Conservation (phyloP, 2,888 invertebrate species). For the Amitus sp. region DNA sequence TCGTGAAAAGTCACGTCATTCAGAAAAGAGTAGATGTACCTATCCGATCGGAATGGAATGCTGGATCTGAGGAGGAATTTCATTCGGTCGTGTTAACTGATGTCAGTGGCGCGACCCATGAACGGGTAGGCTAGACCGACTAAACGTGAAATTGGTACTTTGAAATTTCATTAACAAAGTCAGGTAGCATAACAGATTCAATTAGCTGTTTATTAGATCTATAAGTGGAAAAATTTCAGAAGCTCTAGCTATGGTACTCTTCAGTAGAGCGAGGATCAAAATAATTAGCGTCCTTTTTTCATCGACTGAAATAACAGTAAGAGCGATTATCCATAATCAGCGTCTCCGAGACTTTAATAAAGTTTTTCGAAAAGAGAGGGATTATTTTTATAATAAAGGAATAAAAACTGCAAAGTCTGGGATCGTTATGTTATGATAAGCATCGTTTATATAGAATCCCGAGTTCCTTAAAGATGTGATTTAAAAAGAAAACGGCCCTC, state of each 20-base stretch:
- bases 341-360: neutral
- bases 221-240: conserved; percentile 64
- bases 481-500: conserved; percentile 35
- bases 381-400: neutral
- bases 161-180: conserved; percentile 65
- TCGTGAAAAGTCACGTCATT: too few species aligned
- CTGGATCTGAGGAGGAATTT: conserved; percentile 47
- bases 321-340: neutral
- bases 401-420: conserved; percentile 3
- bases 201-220: conserved; percentile 65
- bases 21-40: too few species aligned
- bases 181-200: conserved; percentile 65
- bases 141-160: conserved; percentile 65
- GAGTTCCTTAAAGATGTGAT: conserved; percentile 35
- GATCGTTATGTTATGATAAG: conserved; percentile 36
- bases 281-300: neutral
- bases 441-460: conserved; percentile 37
- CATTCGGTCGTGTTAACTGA: conserved; percentile 53
- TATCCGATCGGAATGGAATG: too few species aligned
- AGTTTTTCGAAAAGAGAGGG: neutral
- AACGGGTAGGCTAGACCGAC: conserved; percentile 52
- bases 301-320: neutral
- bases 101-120: conserved; percentile 43
- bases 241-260: conserved; percentile 54
- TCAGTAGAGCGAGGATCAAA: neutral